Evolutionary conservation across 2,888 invertebrate genomes (phyloP).

Genomic region (Erebia aethiops): DNA sequence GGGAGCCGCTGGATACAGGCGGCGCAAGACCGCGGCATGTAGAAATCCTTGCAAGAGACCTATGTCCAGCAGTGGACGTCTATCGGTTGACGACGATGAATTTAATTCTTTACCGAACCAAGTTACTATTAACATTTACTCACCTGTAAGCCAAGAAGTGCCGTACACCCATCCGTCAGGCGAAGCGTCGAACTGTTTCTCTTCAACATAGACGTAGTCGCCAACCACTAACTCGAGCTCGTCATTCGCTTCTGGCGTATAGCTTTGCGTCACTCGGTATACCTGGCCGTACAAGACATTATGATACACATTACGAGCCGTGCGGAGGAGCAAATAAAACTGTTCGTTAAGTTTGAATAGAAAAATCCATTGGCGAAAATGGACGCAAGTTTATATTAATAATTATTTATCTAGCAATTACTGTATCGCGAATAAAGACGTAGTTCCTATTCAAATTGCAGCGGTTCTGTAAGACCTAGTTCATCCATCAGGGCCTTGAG

Average conservation of each 20-base stretch:
- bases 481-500: constrained; percentile 88
- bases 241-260: constrained; percentile 89
- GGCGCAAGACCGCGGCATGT: too few species aligned
- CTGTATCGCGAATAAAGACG: constrained; percentile 89
- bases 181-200: constrained; percentile 87
- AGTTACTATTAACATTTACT: not conserved
- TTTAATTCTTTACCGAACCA: too few species aligned
- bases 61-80: too few species aligned
- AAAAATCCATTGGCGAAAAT: too few species aligned
- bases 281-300: constrained; percentile 71
- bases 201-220: constrained; percentile 92
- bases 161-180: constrained; percentile 95
- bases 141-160: constrained; percentile 90
- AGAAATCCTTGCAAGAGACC: too few species aligned
- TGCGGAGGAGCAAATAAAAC: too few species aligned
- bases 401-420: too few species aligned
- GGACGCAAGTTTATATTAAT: too few species aligned
- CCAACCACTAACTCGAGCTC: constrained; percentile 93
- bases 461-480: constrained; percentile 80
- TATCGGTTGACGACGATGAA: too few species aligned
- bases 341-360: too few species aligned
- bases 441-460: constrained; percentile 91
- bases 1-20: too few species aligned
- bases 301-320: too few species aligned
- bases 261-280: constrained; percentile 90